Evolutionary conservation across 2,113 vertebrate genomes (phyloP).

Genomic region (Megaceryle maxima): DNA sequence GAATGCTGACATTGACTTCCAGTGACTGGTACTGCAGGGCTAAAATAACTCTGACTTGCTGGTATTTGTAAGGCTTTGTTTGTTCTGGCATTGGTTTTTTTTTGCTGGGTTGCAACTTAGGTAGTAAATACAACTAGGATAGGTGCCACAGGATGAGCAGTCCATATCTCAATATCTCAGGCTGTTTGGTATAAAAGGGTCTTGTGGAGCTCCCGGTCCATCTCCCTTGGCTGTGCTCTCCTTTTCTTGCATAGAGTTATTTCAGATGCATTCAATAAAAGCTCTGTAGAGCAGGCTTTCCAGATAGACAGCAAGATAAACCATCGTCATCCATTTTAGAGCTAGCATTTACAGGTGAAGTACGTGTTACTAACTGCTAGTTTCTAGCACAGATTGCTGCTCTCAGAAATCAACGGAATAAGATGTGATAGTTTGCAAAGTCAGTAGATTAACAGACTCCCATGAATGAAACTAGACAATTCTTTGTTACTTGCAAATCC

Average conservation of each 20-base stretch:
- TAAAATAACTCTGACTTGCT: not conserved
- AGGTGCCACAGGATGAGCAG: not conserved
- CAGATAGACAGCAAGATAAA: not conserved
- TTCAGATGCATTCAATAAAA: not conserved
- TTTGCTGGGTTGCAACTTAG: not conserved
- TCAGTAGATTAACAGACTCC: not conserved
- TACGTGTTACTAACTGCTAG: not conserved
- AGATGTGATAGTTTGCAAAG: not conserved
- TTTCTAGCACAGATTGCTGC: not conserved
- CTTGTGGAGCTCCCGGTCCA: not conserved
- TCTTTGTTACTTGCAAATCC: not conserved
- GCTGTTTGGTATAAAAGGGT: not conserved
- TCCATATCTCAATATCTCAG: not conserved
- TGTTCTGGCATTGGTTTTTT: not conserved
- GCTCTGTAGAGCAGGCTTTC: not conserved
- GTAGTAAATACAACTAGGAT: not conserved
- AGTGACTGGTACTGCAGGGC: not conserved
- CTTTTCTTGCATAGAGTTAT: not conserved
- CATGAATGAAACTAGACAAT: not conserved
- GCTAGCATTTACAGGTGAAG: not conserved
- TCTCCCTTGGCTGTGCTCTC: not conserved
- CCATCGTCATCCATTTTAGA: not conserved
- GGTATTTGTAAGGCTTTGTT: not conserved
- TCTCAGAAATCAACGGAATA: not conserved
- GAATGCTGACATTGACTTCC: not conserved